Conservation (phyloP, 2,888 invertebrate species). For the Torymus tubicola region DNA sequence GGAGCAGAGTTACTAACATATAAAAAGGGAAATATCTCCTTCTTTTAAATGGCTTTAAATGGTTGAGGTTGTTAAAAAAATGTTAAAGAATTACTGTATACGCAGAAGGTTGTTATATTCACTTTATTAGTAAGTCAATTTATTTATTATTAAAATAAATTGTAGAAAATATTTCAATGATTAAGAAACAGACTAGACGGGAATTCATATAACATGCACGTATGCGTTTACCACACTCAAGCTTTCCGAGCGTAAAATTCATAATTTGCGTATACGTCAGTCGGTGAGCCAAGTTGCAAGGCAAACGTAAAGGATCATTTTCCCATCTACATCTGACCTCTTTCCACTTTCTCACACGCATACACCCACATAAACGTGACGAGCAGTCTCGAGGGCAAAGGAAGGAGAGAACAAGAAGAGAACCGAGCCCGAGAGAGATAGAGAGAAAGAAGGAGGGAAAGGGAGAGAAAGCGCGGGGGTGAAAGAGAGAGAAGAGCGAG, state of each 20-base stretch:
- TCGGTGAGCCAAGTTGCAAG: slow-evolving; percentile 32
- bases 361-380: background rate
- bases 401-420: slow-evolving; percentile 1
- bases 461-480: background rate
- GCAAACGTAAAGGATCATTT: slow-evolving; percentile 24
- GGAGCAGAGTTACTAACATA: background rate
- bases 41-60: no score
- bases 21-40: background rate
- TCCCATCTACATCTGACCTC: slow-evolving; percentile 40
- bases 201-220: slow-evolving; percentile 12
- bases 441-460: background rate
- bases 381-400: background rate
- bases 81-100: no score
- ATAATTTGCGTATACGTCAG: slow-evolving; percentile 45
- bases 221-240: slow-evolving; percentile 8
- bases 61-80: no score
- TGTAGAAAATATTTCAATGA: background rate
- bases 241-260: slow-evolving; percentile 51
- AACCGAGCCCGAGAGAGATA: background rate
- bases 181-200: slow-evolving; percentile 25
- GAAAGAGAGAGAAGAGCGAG: background rate
- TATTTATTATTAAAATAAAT: no score
- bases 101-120: no score
- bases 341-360: slow-evolving; percentile 4
- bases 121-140: no score